Conservation (phyloP, 92 coral and sea anemone genomes). For the Zoanthus sansibaricus region DNA sequence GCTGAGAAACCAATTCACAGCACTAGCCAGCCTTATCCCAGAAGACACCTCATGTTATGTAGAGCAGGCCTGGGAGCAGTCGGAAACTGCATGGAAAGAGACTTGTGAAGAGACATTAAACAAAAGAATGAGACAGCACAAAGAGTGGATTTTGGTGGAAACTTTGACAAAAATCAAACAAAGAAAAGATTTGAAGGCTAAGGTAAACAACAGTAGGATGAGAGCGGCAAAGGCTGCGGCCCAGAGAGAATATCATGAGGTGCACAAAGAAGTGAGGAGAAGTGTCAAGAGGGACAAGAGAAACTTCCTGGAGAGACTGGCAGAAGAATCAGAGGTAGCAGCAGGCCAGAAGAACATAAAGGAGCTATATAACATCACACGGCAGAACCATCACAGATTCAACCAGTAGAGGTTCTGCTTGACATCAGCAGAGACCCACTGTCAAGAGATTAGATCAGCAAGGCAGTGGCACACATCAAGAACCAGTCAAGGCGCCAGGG, state of each 20-base stretch:
- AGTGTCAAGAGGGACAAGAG: background rate
- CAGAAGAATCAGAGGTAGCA: too few relatives aligned
- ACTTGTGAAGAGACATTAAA: background rate
- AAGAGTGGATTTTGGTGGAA: background rate
- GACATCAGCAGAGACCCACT: too few relatives aligned
- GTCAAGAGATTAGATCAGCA: background rate
- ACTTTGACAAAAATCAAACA: background rate
- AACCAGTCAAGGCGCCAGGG: background rate
- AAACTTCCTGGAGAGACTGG: too few relatives aligned
- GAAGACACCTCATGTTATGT: too few relatives aligned
- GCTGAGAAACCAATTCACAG: conserved; percentile 5
- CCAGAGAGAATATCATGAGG: background rate
- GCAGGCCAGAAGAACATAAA: background rate
- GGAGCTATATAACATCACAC: conserved; percentile 1
- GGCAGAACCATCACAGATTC: background rate
- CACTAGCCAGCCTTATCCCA: too few relatives aligned
- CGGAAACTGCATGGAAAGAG: background rate
- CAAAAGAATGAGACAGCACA: background rate
- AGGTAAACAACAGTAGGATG: too few relatives aligned
- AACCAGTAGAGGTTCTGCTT: background rate
- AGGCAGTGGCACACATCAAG: conserved; percentile 5
- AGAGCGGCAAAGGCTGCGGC: too few relatives aligned
- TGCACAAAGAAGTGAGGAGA: background rate
- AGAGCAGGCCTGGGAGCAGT: too few relatives aligned
- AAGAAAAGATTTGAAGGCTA: too few relatives aligned